Percentiles rank a stretch among this genome's conserved stretches.
These are phyloP conservation scores for Eupithecia dodoneata DNA, from an alignment of 2,888 invertebrate species.

Conservation along the genomic window DNA sequence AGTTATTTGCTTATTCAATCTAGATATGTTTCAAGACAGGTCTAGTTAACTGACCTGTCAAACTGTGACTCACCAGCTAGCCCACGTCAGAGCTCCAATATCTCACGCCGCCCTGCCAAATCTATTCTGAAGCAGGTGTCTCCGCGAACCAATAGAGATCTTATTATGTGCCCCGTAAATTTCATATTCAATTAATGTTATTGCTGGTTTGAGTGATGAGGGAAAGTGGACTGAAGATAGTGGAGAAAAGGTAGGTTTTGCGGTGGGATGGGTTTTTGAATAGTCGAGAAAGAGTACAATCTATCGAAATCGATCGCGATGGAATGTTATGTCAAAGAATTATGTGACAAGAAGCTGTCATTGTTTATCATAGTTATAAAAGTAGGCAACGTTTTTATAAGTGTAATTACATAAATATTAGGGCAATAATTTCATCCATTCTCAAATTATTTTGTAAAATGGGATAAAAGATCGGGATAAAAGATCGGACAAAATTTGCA, in stretches of 20 bases:
- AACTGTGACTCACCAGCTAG: constrained; percentile 61
- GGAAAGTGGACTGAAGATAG: constrained; percentile 17
- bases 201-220: not conserved
- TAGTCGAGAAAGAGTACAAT: constrained; percentile 53
- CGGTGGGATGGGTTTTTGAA: constrained; percentile 24
- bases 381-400: not conserved
- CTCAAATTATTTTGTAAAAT: not conserved
- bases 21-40: constrained; percentile 29
- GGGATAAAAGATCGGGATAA: not conserved
- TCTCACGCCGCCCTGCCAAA: constrained; percentile 67
- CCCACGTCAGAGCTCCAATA: constrained; percentile 66
- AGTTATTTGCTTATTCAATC: constrained; percentile 3
- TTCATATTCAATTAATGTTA: constrained; percentile 38
- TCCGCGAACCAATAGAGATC: constrained; percentile 42
- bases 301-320: constrained; percentile 50
- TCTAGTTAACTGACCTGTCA: constrained; percentile 64
- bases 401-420: not conserved
- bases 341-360: not conserved
- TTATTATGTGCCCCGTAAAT: constrained; percentile 37
- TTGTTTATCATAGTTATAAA: not conserved
- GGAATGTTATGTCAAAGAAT: constrained; percentile 45
- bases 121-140: constrained; percentile 66
- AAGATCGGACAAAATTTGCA: not conserved
- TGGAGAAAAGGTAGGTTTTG: constrained; percentile 10
- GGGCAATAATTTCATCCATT: not conserved